A percentile compares a stretch with the other conserved stretches of the same genome.
Evolutionary conservation across 2,113 vertebrate species (phyloP).

Genomic region (Dissostichus mawsoni): DNA sequence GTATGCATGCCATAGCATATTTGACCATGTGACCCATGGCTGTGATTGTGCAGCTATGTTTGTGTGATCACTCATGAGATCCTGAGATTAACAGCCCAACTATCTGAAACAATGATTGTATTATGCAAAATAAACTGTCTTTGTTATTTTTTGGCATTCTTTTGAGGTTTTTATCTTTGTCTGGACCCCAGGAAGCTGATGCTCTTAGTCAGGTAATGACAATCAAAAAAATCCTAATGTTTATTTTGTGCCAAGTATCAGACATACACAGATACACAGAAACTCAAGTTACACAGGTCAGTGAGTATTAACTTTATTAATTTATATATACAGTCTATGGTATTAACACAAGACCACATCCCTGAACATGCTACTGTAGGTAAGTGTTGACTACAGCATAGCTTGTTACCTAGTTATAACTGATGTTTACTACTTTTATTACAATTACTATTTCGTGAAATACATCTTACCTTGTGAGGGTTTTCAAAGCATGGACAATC

Average conservation of each 20-base stretch:
- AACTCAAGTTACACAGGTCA: background rate
- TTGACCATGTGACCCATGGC: conserved; percentile 4
- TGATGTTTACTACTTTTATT: background rate
- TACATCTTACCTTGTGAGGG: conserved; percentile 38
- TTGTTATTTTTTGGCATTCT: too few species aligned
- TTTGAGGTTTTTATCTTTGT: background rate
- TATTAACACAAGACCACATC: too few species aligned
- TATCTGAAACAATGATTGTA: conserved; percentile 6
- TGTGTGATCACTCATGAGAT: conserved; percentile 3
- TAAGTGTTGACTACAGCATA: background rate
- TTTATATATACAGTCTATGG: too few species aligned
- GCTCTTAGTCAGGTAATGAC: too few species aligned
- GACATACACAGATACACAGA: background rate
- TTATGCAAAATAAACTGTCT: background rate
- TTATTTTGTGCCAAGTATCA: background rate
- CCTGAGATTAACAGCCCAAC: background rate
- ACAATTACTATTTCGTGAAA: background rate
- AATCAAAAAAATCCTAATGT: too few species aligned
- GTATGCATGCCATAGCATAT: background rate
- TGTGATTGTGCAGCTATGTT: background rate
- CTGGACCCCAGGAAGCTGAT: background rate
- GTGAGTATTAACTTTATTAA: too few species aligned
- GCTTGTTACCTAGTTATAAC: background rate
- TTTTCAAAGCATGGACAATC: background rate
- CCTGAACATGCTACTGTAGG: background rate